These are phyloP conservation scores for Stenodema calcarata DNA, from an alignment of 2,888 invertebrate species.

Conservation along the genomic window DNA sequence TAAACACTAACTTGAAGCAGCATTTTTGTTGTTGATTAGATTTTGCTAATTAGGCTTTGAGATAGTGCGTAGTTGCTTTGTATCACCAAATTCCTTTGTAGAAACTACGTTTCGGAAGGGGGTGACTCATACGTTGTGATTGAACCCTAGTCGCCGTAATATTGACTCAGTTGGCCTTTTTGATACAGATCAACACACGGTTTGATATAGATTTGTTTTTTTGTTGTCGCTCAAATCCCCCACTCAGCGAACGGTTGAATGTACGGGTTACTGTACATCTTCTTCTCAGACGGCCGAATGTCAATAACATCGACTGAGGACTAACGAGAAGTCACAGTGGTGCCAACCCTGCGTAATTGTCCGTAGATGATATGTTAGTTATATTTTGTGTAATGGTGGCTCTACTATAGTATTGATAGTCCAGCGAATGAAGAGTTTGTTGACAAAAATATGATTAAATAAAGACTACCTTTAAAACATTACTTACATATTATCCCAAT, in stretches of 20 bases:
- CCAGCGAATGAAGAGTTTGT: no score
- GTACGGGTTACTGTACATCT: background rate
- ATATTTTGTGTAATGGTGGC: no score
- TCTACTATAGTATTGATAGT: no score
- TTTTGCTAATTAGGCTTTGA: background rate
- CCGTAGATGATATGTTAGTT: no score
- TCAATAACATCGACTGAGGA: background rate
- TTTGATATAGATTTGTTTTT: no score
- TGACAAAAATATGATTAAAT: no score
- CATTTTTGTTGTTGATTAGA: background rate
- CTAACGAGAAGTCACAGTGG: background rate
- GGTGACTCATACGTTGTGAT: no score
- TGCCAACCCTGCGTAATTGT: background rate
- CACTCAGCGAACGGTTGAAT: background rate
- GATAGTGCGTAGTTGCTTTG: background rate
- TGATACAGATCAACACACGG: background rate
- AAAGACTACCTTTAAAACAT: no score
- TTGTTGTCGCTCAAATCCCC: background rate
- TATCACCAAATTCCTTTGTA: background rate
- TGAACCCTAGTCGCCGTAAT: background rate
- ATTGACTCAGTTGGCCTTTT: background rate
- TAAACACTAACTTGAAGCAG: no score
- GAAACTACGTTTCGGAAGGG: background rate
- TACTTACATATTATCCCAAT: no score
- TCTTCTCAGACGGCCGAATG: background rate